These are phyloP conservation scores for Acropora tenuis DNA, from an alignment of 64 coral and sea anemone genomes.

Conservation along the genomic window DNA sequence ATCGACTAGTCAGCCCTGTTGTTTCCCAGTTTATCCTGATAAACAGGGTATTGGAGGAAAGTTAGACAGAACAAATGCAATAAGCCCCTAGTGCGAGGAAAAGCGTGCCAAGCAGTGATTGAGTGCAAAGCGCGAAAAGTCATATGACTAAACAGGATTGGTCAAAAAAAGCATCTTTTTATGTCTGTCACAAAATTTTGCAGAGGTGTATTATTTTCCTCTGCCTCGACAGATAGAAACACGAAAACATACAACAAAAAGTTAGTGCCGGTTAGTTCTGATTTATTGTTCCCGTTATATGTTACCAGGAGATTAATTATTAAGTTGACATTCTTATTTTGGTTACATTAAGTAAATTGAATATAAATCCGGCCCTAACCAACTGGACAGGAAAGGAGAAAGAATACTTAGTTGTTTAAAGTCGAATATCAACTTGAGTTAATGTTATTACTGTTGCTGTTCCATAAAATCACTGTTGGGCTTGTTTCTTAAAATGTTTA, in stretches of 20 bases:
- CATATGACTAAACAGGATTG: not conserved
- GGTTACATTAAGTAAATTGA: too few species aligned
- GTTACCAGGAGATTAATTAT: not conserved
- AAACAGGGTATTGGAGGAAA: slow-evolving; percentile 19
- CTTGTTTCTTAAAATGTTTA: too few species aligned
- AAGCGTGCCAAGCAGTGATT: not conserved
- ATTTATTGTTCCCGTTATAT: not conserved
- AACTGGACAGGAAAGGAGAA: too few species aligned
- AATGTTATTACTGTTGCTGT: too few species aligned
- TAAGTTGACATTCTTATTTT: too few species aligned
- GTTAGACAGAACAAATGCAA: not conserved
- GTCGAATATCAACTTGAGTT: too few species aligned
- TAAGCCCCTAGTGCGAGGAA: not conserved
- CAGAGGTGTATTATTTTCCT: not conserved
- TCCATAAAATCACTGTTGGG: too few species aligned
- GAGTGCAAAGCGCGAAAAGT: not conserved
- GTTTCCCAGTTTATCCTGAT: slow-evolving; percentile 57
- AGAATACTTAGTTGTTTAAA: too few species aligned
- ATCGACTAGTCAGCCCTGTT: slow-evolving; percentile 24
- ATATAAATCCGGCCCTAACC: too few species aligned
- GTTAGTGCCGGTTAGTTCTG: not conserved
- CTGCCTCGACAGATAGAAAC: not conserved
- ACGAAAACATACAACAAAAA: not conserved
- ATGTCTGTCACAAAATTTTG: not conserved
- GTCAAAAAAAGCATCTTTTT: not conserved